A percentile compares a stretch with the other conserved stretches of the same genome.
Evolutionary conservation across 2,113 vertebrate species (phyloP).

Genomic region (Cinclus mexicanus): DNA sequence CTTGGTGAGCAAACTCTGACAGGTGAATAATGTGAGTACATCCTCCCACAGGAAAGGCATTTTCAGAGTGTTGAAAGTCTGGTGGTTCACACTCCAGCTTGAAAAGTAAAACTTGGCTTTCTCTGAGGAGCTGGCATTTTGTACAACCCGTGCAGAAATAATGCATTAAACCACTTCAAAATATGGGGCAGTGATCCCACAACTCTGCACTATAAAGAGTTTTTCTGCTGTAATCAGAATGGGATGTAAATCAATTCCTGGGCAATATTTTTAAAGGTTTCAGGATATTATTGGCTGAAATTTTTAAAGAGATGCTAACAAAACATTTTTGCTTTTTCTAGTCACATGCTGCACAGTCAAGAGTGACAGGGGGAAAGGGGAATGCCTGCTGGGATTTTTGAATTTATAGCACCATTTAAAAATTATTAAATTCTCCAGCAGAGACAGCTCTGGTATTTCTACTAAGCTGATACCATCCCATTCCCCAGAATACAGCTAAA

Average conservation of each 20-base stretch:
- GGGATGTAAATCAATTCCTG: background rate
- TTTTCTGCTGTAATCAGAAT: background rate
- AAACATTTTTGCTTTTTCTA: background rate
- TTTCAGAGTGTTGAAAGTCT: background rate
- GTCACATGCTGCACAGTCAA: background rate
- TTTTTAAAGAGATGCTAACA: background rate
- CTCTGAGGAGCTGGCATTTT: background rate
- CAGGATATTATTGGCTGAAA: background rate
- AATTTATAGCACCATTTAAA: background rate
- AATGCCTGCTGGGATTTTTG: background rate
- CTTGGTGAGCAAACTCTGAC: background rate
- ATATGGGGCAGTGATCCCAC: too few species aligned
- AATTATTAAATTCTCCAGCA: background rate
- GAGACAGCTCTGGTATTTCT: background rate
- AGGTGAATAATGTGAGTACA: background rate
- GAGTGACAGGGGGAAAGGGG: background rate
- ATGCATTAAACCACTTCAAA: background rate
- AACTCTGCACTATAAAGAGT: accelerated
- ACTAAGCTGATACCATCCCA: background rate
- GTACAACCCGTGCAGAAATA: background rate
- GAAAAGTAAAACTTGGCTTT: background rate
- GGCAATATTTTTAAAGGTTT: background rate
- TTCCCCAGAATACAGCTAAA: background rate
- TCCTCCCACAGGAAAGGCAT: background rate
- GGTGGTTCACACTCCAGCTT: background rate